Evolutionary conservation across 2,888 invertebrate genomes (phyloP).

Genomic region (Chaetogeoica ovagalla): DNA sequence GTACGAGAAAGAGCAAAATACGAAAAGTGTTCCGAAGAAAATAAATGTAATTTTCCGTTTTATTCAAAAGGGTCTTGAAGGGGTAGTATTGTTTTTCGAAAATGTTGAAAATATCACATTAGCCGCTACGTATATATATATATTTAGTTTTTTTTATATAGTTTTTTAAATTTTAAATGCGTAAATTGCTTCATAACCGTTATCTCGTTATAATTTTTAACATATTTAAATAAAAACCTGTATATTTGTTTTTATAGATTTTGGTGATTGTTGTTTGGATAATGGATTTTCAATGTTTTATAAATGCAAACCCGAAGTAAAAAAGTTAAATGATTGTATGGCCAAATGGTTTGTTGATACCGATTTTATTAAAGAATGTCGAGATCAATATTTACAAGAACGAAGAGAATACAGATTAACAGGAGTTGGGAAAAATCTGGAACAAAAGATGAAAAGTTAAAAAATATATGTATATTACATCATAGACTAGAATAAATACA

Average conservation of each 20-base stretch:
- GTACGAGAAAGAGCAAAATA: slow-evolving; percentile 80
- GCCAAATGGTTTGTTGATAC: slow-evolving; percentile 51
- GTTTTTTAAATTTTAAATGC: too few species aligned
- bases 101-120: too few species aligned
- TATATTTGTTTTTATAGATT: slow-evolving; percentile 30
- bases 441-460: slow-evolving; percentile 56
- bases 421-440: slow-evolving; percentile 68
- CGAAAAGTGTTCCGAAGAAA: slow-evolving; percentile 77
- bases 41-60: slow-evolving; percentile 62
- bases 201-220: neutral
- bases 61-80: too few species aligned
- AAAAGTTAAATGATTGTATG: slow-evolving; percentile 46
- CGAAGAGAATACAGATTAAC: slow-evolving; percentile 80
- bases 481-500: neutral
- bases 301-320: slow-evolving; percentile 44
- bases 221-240: neutral
- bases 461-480: neutral
- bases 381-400: slow-evolving; percentile 77
- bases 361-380: slow-evolving; percentile 73
- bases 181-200: neutral
- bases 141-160: too few species aligned
- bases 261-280: slow-evolving; percentile 52
- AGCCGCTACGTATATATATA: too few species aligned
- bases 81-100: too few species aligned
- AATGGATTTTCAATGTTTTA: slow-evolving; percentile 46